Evolutionary conservation across 2,888 invertebrate species (phyloP).

Genomic region (Fissipunctia ypsillon): DNA sequence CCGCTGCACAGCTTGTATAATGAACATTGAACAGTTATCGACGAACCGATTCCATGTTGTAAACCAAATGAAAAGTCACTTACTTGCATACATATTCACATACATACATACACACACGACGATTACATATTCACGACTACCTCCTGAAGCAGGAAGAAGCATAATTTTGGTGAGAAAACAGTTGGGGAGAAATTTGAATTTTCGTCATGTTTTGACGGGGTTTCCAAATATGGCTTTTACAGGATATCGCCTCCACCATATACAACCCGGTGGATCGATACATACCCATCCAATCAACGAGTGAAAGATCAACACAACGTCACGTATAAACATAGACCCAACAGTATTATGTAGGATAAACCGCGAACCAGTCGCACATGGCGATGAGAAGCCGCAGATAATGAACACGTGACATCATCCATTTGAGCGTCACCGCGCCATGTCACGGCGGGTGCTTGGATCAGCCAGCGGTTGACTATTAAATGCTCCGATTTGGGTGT

Average conservation of each 20-base stretch:
- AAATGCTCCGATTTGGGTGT: not conserved
- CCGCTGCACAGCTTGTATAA: constrained; percentile 47
- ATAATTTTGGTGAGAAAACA: constrained; percentile 11
- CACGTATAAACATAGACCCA: not conserved
- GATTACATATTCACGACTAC: constrained; percentile 30
- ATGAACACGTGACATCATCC: constrained; percentile 42
- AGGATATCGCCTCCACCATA: not conserved
- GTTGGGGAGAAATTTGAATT: constrained; percentile 2
- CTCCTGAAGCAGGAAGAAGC: constrained; percentile 1
- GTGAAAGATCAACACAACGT: not conserved
- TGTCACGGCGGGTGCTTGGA: not conserved
- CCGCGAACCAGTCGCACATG: constrained; percentile 11
- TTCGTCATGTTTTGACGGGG: constrained; percentile 2
- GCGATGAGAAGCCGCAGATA: constrained; percentile 37
- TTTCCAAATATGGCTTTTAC: not conserved
- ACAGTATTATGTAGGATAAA: constrained; percentile 6
- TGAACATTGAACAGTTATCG: constrained; percentile 50
- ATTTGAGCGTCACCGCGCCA: constrained; percentile 4
- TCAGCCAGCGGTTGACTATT: constrained; percentile 11
- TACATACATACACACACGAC: too few relatives aligned
- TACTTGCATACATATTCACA: constrained; percentile 40
- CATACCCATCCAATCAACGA: not conserved
- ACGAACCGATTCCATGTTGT: constrained; percentile 16
- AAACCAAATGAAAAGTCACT: constrained; percentile 24
- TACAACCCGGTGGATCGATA: not conserved